Evolutionary conservation across 2,113 vertebrate genomes (phyloP).

Genomic region (Pogona vitticeps): DNA sequence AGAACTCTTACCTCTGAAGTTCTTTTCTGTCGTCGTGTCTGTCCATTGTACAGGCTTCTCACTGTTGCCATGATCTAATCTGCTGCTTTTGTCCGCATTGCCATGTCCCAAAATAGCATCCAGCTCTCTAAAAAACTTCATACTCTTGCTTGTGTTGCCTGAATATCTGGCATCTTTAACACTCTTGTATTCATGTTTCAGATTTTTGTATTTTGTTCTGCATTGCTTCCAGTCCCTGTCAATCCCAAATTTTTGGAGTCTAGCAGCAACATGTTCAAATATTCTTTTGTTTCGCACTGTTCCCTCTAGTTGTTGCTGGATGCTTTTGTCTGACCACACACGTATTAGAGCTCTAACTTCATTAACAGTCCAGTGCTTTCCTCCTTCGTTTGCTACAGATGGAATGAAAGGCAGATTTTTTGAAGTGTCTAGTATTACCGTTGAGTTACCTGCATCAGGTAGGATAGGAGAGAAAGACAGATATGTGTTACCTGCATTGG

Average conservation of each 20-base stretch:
- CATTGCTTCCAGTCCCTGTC: slow-evolving; percentile 93
- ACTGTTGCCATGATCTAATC: slow-evolving; percentile 56
- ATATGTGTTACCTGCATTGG: slow-evolving; percentile 51
- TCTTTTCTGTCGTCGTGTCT: slow-evolving; percentile 60
- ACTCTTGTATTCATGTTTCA: slow-evolving; percentile 91
- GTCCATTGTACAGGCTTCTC: slow-evolving; percentile 51
- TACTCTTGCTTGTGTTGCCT: slow-evolving; percentile 79
- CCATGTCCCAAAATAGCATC: slow-evolving; percentile 85
- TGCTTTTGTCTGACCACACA: slow-evolving; percentile 84
- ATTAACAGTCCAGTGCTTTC: slow-evolving; percentile 89
- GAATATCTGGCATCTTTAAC: slow-evolving; percentile 77
- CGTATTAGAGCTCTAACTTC: slow-evolving; percentile 86
- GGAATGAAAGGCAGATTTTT: slow-evolving; percentile 64
- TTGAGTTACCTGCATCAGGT: slow-evolving; percentile 69
- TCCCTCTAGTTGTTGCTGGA: slow-evolving; percentile 83
- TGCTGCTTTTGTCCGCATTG: slow-evolving; percentile 70
- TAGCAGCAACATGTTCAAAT: slow-evolving; percentile 89
- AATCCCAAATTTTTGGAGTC: slow-evolving; percentile 85
- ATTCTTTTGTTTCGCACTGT: slow-evolving; percentile 90
- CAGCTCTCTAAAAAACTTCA: slow-evolving; percentile 90
- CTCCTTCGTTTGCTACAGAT: slow-evolving; percentile 83
- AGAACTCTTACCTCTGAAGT: slow-evolving; percentile 63
- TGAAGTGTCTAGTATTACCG: slow-evolving; percentile 51
- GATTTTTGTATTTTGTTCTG: slow-evolving; percentile 93
- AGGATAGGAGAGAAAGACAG: slow-evolving; percentile 58